Percentiles rank a stretch among this genome's conserved stretches.
These are phyloP conservation scores for Lasioglossum calceatum DNA, from an alignment of 2,888 invertebrate species.

Conservation along the genomic window DNA sequence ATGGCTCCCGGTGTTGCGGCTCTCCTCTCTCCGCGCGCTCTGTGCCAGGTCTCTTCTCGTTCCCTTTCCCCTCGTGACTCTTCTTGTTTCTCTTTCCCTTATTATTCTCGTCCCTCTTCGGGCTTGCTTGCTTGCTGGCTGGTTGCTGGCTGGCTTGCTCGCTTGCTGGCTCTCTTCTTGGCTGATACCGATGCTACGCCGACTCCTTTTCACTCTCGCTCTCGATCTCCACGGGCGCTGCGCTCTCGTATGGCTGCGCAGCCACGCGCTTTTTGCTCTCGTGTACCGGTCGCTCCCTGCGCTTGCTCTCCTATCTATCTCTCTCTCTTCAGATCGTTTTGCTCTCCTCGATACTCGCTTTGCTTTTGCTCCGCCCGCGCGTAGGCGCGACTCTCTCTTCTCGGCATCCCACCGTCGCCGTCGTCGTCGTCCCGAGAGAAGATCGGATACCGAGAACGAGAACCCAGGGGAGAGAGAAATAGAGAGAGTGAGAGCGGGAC, in stretches of 20 bases:
- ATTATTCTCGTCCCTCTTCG: conserved; percentile 32
- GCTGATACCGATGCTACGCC: conserved; percentile 4
- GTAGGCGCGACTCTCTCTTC: conserved; percentile 77
- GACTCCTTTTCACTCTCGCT: conserved; percentile 53
- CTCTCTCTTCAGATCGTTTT: conserved; percentile 72
- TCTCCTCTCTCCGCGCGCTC: conserved; percentile 58
- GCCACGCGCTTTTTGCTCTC: conserved; percentile 73
- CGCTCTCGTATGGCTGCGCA: conserved; percentile 49
- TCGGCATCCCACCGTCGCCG: conserved; percentile 59
- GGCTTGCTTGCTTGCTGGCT: background rate
- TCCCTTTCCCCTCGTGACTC: conserved; percentile 36
- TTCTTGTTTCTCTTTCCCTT: conserved; percentile 42
- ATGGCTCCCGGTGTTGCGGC: conserved; percentile 83
- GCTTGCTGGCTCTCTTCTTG: background rate
- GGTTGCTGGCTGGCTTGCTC: conserved; percentile 11
- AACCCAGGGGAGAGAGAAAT: conserved; percentile 36
- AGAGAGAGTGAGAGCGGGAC: conserved; percentile 40
- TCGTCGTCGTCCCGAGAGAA: conserved; percentile 18
- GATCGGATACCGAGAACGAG: conserved; percentile 42
- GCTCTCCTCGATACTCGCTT: conserved; percentile 80
- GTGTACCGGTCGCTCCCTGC: conserved; percentile 72
- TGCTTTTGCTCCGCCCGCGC: conserved; percentile 80
- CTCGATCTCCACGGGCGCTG: conserved; percentile 42
- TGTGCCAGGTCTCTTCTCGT: conserved; percentile 22
- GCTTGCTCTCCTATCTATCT: conserved; percentile 36